These are phyloP conservation scores for Aptenodytes patagonicus DNA, from an alignment of 2,113 vertebrate species.

Conservation along the genomic window DNA sequence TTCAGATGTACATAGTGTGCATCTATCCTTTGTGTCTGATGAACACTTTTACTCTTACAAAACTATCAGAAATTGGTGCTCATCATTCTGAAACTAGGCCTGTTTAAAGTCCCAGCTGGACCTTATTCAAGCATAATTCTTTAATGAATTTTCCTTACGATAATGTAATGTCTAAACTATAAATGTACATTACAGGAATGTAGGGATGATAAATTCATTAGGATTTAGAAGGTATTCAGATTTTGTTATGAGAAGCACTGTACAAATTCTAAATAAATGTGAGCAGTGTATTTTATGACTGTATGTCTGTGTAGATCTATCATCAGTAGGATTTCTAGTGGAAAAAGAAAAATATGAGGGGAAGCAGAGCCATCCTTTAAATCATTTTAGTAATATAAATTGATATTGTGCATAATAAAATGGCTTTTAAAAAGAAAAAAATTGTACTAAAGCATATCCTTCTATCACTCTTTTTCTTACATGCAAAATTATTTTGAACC, in stretches of 20 bases:
- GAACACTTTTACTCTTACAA: background rate
- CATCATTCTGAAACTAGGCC: background rate
- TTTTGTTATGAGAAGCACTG: background rate
- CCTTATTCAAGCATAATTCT: background rate
- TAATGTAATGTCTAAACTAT: background rate
- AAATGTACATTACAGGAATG: background rate
- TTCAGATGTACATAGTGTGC: background rate
- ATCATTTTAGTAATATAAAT: background rate
- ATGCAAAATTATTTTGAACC: background rate
- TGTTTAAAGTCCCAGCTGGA: background rate
- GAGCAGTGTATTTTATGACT: background rate
- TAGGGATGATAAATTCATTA: background rate
- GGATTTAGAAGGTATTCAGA: background rate
- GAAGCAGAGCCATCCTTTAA: background rate
- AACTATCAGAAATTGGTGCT: background rate
- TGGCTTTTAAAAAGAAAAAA: background rate
- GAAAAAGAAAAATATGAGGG: background rate
- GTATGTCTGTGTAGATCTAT: background rate
- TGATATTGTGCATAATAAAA: background rate
- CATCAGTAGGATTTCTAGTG: background rate
- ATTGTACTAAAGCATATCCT: background rate
- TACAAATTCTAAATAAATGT: background rate
- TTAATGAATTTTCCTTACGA: background rate
- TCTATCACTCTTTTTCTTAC: background rate
- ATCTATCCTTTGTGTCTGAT: background rate